Evolutionary conservation across 2,797 vertebrate genomes (phyloP), one percentile per base, ranked within the genome.

Genomic region (Ptychobarbus kaznakovi): DNA sequence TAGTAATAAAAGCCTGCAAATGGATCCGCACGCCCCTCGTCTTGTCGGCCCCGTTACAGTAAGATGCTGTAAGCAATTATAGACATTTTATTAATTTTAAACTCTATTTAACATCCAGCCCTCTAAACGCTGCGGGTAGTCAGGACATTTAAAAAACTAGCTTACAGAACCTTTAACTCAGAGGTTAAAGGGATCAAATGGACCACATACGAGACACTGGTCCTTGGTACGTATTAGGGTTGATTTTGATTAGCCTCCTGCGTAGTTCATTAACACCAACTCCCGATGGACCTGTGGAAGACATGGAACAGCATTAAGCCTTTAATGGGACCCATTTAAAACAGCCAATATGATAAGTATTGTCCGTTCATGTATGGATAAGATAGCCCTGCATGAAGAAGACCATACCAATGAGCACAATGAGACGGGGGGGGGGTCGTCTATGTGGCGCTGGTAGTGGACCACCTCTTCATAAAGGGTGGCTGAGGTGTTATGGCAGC

Each of bases 221-320:
- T 87, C 96, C 96, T 91, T 94, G 96, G 91, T 97, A 97, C 49
- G 89, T 93, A 1, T 86, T 90, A 25, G 97, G 96, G 91, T 97
- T 96, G 72, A 94, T 94, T 87, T 93, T 94, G 74, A 99, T 96
- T 81, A 99, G 94, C 81, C 93, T 94, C 88, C 95, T 95, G 87
- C 97, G 95, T 58, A 98, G 91, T 90, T 97, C 97, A 77, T 96
- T 97, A 22, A 99, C 96, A 70, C 97, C 97, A 79, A 98, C 97
- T 32, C 97, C 97, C 68, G 97, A 95, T 2, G 96, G 96, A 74
- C 97, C 97, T 98, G 91, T 25, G 32, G 25, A 53, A 83, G 58
- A 84, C 58, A 85, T 16, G 22, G 4, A 28, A 40, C 38, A 44
- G n/a, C 4, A 69, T 16, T 38, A 44, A 25, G 42, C 0, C 49